A percentile compares a stretch with the other conserved stretches of the same genome.
Evolutionary conservation across 92 coral and sea anemone species (phyloP).

Genomic region (Phenganax marumi): DNA sequence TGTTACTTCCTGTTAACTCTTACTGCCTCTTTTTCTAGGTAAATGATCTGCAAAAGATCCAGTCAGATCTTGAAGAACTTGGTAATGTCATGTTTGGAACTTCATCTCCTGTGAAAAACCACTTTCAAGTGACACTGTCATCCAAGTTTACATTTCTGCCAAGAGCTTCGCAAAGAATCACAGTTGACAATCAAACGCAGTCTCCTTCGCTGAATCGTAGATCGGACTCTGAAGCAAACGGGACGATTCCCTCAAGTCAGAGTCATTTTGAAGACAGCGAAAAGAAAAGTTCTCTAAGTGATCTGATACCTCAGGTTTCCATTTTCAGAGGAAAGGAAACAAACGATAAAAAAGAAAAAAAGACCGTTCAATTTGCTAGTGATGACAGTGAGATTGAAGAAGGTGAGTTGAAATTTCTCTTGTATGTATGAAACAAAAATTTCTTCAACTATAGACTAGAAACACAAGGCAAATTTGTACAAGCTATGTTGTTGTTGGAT

Average conservation of each 20-base stretch:
- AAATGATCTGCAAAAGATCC: background rate
- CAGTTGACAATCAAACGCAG: background rate
- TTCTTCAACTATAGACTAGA: background rate
- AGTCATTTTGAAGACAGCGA: background rate
- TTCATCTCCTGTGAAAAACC: background rate
- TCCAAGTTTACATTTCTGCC: background rate
- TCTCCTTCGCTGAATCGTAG: background rate
- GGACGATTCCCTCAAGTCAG: background rate
- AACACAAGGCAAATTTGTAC: background rate
- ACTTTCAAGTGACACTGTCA: background rate
- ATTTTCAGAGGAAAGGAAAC: background rate
- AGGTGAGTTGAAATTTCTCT: background rate
- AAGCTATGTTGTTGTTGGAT: background rate
- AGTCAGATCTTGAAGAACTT: background rate
- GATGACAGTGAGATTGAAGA: background rate
- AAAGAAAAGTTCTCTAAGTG: constrained; percentile 11
- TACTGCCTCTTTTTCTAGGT: background rate
- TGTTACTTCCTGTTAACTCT: background rate
- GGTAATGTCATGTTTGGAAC: background rate
- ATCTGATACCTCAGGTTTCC: constrained; percentile 1
- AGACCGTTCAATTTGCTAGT: background rate
- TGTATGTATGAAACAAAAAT: background rate
- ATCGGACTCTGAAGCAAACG: background rate
- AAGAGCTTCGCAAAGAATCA: background rate
- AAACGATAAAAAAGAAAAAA: background rate